These are phyloP conservation scores for Euura saliciscinereae DNA, from an alignment of 1,140 invertebrate species.

Conservation along the genomic window DNA sequence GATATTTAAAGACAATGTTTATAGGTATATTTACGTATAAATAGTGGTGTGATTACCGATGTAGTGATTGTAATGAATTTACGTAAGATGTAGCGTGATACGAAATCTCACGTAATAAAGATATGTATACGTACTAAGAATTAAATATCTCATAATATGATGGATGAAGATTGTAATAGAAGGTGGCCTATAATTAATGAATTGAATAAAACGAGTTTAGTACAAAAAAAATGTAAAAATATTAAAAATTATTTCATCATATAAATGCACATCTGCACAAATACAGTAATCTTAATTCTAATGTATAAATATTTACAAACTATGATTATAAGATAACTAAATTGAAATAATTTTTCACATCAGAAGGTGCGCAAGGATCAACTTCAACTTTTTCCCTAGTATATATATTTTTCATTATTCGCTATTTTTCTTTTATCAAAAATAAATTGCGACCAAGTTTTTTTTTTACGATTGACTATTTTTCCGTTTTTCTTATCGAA, in stretches of 20 bases:
- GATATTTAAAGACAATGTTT: constrained; percentile 7
- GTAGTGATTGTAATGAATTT: background rate
- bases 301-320: constrained; percentile 32
- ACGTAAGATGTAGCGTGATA: background rate
- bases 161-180: too few species aligned
- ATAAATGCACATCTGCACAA: constrained; percentile 37
- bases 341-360: constrained; percentile 12
- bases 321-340: constrained; percentile 6
- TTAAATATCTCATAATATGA: too few species aligned
- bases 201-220: constrained; percentile 34
- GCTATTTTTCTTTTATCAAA: constrained; percentile 26
- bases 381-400: constrained; percentile 13
- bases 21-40: constrained; percentile 9
- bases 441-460: constrained; percentile 17
- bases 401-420: constrained; percentile 23
- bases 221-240: constrained; percentile 46
- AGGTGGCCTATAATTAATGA: constrained; percentile 17
- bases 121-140: too few species aligned
- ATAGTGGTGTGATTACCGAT: constrained; percentile 4
- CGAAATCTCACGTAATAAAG: constrained; percentile 15
- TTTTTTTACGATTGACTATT: too few species aligned
- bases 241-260: constrained; percentile 44
- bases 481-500: too few species aligned
- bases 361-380: too few species aligned
- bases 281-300: constrained; percentile 25